Conservation (phyloP, 2,888 invertebrate species). For the Chrysina gloriosa region DNA sequence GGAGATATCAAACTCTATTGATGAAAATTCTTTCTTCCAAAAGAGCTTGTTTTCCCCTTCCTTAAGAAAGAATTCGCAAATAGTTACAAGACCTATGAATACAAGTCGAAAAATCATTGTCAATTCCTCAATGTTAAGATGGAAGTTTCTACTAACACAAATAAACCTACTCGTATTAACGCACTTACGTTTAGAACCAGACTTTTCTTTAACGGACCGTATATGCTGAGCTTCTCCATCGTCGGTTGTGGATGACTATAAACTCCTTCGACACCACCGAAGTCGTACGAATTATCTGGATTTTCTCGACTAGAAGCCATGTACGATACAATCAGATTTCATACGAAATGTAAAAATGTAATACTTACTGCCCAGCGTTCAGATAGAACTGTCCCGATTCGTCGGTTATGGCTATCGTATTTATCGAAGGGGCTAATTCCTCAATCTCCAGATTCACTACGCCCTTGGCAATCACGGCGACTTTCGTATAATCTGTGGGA, state of each 20-base stretch:
- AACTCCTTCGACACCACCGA: constrained; percentile 66
- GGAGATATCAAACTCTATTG: too few species aligned
- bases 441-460: constrained; percentile 72
- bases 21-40: too few species aligned
- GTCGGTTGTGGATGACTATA: constrained; percentile 67
- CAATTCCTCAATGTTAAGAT: too few species aligned
- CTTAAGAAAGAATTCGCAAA: too few species aligned
- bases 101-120: too few species aligned
- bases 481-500: constrained; percentile 68
- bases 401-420: constrained; percentile 70
- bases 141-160: too few species aligned
- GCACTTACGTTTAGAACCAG: constrained; percentile 70
- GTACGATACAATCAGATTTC: too few species aligned
- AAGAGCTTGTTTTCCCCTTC: too few species aligned
- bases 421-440: constrained; percentile 68
- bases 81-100: too few species aligned
- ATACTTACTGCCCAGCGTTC: constrained; percentile 72
- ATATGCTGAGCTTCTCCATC: constrained; percentile 70
- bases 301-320: constrained; percentile 55
- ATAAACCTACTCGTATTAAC: too few species aligned
- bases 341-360: neutral
- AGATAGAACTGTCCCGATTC: constrained; percentile 69
- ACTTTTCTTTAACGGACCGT: constrained; percentile 73
- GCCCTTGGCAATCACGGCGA: constrained; percentile 70
- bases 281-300: constrained; percentile 63